Evolutionary conservation across 2,113 vertebrate genomes (phyloP), one percentile per base, ranked within the genome.

Genomic region (Dolichotis patagonum): DNA sequence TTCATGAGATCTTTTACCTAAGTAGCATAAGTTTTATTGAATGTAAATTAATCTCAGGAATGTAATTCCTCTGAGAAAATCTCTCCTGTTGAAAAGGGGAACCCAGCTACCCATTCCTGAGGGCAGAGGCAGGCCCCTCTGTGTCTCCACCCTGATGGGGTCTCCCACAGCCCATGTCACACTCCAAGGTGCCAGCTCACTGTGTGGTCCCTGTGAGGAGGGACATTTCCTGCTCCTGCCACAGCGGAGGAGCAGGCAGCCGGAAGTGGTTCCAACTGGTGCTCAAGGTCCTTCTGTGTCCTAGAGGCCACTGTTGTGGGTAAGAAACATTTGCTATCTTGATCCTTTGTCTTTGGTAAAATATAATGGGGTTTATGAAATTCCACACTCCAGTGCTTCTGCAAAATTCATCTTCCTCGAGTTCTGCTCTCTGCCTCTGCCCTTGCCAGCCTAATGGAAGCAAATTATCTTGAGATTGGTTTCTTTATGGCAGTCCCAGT

Each of bases 361-460:
- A 46, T 75, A 56, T 13, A 3, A 67, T 9, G 38, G 7, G 35
- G 43, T 28, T 38, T 38, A 13, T 4, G 58, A 30, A 10, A 56
- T 26, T 41, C 11, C 65, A 20, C 13, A 30, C 3, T 62, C 10
- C 2, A 14, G 26, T 30, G 6, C 3, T 88, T 85, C 32, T 88
- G 60, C 22, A 20, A 41, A 75, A 1, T 11, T 1, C 7, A 22
- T 32, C 49, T 41, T 11, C 12, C 14, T 19, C 22, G 4, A 43
- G 38, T 77, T 69, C 49, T 26, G 4, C 30, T 24, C 35, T 30
- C 60, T 77, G 73, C 32, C 78, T 38, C 13, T 7, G 0, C 3
- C 1, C 32, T 10, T 41, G 26, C 32, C 8, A 0, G 1, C 35
- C 6, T 5, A 19, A 0, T 19, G 1, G 30, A 52, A 41, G 46